Conservation (phyloP, 2,888 invertebrate genomes). For the Dioctria linearis region DNA sequence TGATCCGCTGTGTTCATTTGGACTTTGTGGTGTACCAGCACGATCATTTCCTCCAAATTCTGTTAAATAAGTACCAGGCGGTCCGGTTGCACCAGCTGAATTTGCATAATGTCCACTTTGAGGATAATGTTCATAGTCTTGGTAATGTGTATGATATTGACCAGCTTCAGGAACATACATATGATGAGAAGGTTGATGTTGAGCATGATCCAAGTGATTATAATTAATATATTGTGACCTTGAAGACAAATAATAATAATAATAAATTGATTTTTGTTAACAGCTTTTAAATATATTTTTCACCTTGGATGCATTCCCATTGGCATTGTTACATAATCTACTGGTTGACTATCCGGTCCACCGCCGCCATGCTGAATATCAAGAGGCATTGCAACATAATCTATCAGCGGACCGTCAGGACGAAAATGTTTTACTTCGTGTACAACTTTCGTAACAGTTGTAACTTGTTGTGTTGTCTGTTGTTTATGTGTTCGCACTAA, state of each 20-base stretch:
- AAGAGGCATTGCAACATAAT: constrained; percentile 73
- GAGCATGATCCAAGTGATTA: constrained; percentile 63
- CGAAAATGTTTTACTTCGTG: constrained; percentile 77
- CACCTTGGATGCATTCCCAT: constrained; percentile 66
- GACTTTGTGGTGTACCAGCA: constrained; percentile 74
- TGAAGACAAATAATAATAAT: not conserved
- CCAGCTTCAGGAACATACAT: constrained; percentile 60
- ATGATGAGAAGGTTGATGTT: constrained; percentile 60
- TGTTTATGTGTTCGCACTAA: constrained; percentile 78
- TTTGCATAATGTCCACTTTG: constrained; percentile 70
- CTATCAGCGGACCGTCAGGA: constrained; percentile 72
- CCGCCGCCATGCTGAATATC: constrained; percentile 73
- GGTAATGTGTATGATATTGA: constrained; percentile 72
- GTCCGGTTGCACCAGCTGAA: constrained; percentile 61
- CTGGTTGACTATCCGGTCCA: constrained; percentile 73
- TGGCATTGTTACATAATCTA: constrained; percentile 73
- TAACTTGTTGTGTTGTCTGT: constrained; percentile 80
- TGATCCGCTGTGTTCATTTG: constrained; percentile 74
- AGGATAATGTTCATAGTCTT: constrained; percentile 75
- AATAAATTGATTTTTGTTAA: not conserved
- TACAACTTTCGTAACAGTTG: constrained; percentile 80
- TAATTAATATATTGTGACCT: constrained; percentile 72
- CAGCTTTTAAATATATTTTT: not conserved
- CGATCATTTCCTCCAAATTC: constrained; percentile 67
- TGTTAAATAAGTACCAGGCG: constrained; percentile 64